These are phyloP conservation scores for Brachionus sp. DNA, from an alignment of 1,140 invertebrate genomes.

Conservation along the genomic window DNA sequence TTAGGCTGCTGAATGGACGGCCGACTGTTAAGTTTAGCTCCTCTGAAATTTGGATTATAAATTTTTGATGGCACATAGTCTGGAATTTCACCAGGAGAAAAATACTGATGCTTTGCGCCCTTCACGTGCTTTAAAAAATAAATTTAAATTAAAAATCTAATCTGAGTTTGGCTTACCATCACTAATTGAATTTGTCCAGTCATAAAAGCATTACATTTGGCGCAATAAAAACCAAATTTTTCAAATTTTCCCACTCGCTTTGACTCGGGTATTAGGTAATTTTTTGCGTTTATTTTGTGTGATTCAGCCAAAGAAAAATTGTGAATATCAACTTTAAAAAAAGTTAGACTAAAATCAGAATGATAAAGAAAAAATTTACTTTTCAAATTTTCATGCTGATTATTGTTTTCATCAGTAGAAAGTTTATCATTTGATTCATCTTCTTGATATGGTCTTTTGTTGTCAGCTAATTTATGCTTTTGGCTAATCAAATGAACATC, in stretches of 20 bases:
- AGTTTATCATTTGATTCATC: background rate
- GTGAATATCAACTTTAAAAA: background rate
- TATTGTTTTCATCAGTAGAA: conserved; percentile 8
- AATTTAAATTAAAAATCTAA: background rate
- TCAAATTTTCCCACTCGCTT: conserved; percentile 41
- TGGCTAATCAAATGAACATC: conserved; percentile 43
- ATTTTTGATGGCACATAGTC: background rate
- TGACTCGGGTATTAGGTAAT: conserved; percentile 22
- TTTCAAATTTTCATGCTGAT: background rate
- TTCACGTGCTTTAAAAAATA: conserved; percentile 28
- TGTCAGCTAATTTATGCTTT: conserved; percentile 13
- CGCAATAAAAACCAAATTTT: conserved; percentile 43
- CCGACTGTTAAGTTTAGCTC: background rate
- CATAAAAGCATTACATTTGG: conserved; percentile 40
- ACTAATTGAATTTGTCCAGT: conserved; percentile 45
- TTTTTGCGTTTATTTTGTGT: background rate
- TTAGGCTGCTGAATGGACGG: background rate
- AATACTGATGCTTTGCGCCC: conserved; percentile 35
- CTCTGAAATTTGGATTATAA: conserved; percentile 9
- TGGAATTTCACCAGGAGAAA: conserved; percentile 8
- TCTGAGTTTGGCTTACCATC: background rate
- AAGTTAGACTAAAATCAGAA: background rate
- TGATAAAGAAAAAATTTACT: background rate
- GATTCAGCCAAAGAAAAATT: conserved; percentile 14
- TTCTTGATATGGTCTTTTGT: background rate